A percentile compares a stretch with the other conserved stretches of the same genome.
Conservation (phyloP, 2,797 vertebrate species). For the Rhodeus uyekii region DNA sequence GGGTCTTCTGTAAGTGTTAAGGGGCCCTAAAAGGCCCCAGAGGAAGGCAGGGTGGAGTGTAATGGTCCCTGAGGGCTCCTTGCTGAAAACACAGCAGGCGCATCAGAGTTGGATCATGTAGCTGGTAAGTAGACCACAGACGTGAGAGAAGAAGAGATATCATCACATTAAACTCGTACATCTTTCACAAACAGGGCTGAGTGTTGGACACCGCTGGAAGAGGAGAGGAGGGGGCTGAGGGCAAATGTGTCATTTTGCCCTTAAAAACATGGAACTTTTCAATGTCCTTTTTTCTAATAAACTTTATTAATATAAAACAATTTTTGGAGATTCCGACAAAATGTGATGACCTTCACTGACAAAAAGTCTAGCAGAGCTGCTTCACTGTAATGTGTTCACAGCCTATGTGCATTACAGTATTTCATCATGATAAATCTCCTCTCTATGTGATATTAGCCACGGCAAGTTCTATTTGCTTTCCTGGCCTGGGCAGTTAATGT, state of each 20-base stretch:
- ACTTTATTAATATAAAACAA: too few relatives aligned
- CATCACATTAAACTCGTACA: slow-evolving; percentile 73
- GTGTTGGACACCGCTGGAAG: slow-evolving; percentile 42
- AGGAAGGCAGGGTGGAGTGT: slow-evolving; percentile 74
- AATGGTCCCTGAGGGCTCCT: slow-evolving; percentile 78
- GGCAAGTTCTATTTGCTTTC: slow-evolving; percentile 71
- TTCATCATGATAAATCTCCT: slow-evolving; percentile 50
- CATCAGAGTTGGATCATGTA: slow-evolving; percentile 84
- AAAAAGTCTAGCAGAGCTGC: slow-evolving; percentile 8
- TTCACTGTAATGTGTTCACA: background rate
- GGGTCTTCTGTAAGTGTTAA: slow-evolving; percentile 81
- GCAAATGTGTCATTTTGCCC: slow-evolving; percentile 36
- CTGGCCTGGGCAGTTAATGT: slow-evolving; percentile 80
- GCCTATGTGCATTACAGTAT: slow-evolving; percentile 6
- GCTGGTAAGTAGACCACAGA: slow-evolving; percentile 75
- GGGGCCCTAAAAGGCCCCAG: slow-evolving; percentile 82
- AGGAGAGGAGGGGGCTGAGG: slow-evolving; percentile 12
- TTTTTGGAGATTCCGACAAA: too few relatives aligned
- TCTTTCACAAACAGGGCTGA: slow-evolving; percentile 67
- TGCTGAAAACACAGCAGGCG: slow-evolving; percentile 84
- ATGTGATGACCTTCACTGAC: slow-evolving; percentile 22
- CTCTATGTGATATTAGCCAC: slow-evolving; percentile 75
- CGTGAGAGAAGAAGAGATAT: slow-evolving; percentile 73
- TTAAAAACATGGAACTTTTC: slow-evolving; percentile 38
- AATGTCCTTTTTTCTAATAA: slow-evolving; percentile 32